Conservation (phyloP, 2,113 vertebrate genomes). For the Sander lucioperca region DNA sequence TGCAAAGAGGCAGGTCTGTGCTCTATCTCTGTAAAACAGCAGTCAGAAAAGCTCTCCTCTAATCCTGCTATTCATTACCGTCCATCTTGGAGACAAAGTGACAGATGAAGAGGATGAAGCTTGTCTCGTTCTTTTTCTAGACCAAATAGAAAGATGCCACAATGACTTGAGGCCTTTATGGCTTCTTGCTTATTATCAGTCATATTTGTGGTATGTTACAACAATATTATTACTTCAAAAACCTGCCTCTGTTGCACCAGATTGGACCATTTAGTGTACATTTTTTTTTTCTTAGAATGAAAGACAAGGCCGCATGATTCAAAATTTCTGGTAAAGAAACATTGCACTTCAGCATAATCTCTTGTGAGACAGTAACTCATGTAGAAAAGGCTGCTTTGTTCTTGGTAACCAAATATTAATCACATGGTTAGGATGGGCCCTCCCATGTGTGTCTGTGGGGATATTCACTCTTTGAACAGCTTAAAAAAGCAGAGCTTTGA, state of each 20-base stretch:
- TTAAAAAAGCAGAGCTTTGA: slow-evolving; percentile 56
- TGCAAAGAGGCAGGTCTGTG: slow-evolving; percentile 40
- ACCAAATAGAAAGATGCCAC: slow-evolving; percentile 22
- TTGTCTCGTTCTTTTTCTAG: background rate
- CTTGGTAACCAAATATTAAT: slow-evolving; percentile 16
- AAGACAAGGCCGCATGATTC: background rate
- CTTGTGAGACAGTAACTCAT: background rate
- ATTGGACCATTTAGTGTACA: background rate
- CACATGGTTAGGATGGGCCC: slow-evolving; percentile 12
- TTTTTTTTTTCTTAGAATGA: background rate
- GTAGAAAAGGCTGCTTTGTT: slow-evolving; percentile 29
- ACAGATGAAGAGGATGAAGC: slow-evolving; percentile 28
- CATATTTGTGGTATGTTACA: background rate
- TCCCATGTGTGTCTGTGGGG: slow-evolving; percentile 29
- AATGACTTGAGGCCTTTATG: background rate
- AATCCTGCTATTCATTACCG: slow-evolving; percentile 50
- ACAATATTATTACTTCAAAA: background rate
- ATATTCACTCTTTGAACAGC: slow-evolving; percentile 36
- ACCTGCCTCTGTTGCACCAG: background rate
- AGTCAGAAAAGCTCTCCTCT: slow-evolving; percentile 35
- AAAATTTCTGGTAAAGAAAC: background rate
- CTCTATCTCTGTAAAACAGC: slow-evolving; percentile 55
- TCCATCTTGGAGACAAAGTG: slow-evolving; percentile 26
- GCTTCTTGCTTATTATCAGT: background rate
- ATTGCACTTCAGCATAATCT: background rate